A percentile compares a stretch with the other conserved stretches of the same genome.
Evolutionary conservation across 1,140 invertebrate species (phyloP).

Genomic region (Heliconius congener): DNA sequence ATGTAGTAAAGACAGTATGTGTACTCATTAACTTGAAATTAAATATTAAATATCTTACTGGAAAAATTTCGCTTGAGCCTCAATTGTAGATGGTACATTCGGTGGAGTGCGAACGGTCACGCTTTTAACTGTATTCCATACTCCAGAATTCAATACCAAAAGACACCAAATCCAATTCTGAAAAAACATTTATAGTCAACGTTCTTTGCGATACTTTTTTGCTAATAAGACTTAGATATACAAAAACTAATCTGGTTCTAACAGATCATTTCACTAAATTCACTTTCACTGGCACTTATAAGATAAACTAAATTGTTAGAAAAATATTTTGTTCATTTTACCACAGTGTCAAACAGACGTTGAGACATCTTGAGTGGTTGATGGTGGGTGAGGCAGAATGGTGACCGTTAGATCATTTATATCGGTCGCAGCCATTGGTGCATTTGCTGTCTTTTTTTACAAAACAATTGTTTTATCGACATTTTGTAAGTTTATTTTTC

Average conservation of each 20-base stretch:
- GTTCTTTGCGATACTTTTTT: not conserved
- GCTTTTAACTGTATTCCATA: conserved; percentile 49
- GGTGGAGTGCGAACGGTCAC: conserved; percentile 52
- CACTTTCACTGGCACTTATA: conserved; percentile 11
- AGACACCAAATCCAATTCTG: conserved; percentile 69
- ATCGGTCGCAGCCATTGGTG: conserved; percentile 43
- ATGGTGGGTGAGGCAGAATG: conserved; percentile 55
- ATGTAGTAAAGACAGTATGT: too few relatives aligned
- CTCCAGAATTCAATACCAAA: conserved; percentile 49
- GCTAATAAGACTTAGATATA: not conserved
- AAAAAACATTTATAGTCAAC: conserved; percentile 33
- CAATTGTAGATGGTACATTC: conserved; percentile 58
- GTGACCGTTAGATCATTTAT: conserved; percentile 66
- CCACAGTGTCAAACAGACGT: conserved; percentile 61
- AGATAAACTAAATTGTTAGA: not conserved
- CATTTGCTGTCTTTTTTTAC: conserved; percentile 16
- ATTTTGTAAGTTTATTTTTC: not conserved
- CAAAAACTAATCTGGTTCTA: conserved; percentile 12
- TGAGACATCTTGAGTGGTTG: conserved; percentile 68
- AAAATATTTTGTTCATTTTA: conserved; percentile 34
- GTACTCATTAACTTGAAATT: too few relatives aligned
- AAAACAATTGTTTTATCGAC: conserved; percentile 15
- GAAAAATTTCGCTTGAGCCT: conserved; percentile 79
- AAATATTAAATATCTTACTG: conserved; percentile 65
- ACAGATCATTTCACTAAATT: conserved; percentile 22